Conservation (phyloP, 2,888 invertebrate genomes). For the Andrena minutula region DNA sequence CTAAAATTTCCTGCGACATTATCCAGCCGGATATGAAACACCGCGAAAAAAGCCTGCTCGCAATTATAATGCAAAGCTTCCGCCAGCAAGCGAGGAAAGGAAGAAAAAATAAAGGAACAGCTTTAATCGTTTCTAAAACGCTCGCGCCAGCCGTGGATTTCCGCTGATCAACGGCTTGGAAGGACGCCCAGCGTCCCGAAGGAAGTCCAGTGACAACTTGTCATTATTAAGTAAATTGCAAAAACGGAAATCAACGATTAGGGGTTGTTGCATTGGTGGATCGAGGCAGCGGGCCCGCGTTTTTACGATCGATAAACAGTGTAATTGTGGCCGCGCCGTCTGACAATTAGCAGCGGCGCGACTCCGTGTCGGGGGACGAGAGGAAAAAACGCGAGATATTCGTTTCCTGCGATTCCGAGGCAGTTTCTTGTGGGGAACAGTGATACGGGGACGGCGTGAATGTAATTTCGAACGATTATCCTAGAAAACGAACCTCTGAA, state of each 20-base stretch:
- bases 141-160: not conserved
- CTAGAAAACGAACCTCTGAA: not conserved
- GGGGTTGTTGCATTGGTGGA: slow-evolving; percentile 22
- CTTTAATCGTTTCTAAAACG: slow-evolving; percentile 34
- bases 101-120: not conserved
- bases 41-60: slow-evolving; percentile 8
- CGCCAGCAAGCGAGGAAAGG: not conserved
- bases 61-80: slow-evolving; percentile 38
- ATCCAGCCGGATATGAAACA: slow-evolving; percentile 34
- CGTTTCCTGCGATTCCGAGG: slow-evolving; percentile 40
- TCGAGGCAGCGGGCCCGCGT: slow-evolving; percentile 17
- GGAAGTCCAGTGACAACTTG: slow-evolving; percentile 45
- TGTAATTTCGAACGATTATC: not conserved
- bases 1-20: slow-evolving; percentile 32
- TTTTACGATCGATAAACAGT: slow-evolving; percentile 46
- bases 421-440: not conserved
- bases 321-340: slow-evolving; percentile 42
- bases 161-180: not conserved
- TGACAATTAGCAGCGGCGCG: slow-evolving; percentile 36
- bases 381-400: slow-evolving; percentile 4
- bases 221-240: slow-evolving; percentile 42
- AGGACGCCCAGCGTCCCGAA: not conserved
- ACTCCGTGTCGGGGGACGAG: not conserved
- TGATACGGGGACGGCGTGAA: not conserved
- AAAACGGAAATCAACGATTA: slow-evolving; percentile 59